These are phyloP conservation scores for Vespertilio murinus DNA, from an alignment of 2,797 vertebrate species.

Conservation along the genomic window DNA sequence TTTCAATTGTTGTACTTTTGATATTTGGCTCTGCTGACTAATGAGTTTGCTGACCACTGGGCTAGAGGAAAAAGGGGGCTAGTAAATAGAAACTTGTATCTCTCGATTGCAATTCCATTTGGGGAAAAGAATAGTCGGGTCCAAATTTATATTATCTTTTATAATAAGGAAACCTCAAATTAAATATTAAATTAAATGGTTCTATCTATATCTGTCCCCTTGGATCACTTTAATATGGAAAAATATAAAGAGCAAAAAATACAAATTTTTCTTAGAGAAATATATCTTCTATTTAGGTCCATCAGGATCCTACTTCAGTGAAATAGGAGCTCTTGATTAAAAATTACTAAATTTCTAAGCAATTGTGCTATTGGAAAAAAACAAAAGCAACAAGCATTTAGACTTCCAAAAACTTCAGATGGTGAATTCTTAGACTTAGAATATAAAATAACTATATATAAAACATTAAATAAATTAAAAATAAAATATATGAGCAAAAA, in stretches of 20 bases:
- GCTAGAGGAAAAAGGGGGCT: rapidly evolving
- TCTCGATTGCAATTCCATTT: background rate
- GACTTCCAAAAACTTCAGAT: background rate
- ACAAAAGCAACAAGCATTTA: background rate
- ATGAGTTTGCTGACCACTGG: no score
- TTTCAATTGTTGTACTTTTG: no score
- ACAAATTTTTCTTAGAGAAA: constrained; percentile 12
- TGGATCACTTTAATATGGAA: background rate
- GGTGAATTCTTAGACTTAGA: background rate
- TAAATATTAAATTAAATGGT: constrained; percentile 40
- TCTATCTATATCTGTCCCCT: background rate
- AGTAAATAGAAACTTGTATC: background rate
- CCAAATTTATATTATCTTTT: background rate
- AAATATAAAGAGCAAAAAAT: background rate
- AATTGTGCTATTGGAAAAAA: background rate
- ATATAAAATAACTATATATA: background rate
- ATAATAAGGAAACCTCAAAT: background rate
- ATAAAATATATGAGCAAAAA: constrained; percentile 14
- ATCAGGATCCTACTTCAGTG: background rate
- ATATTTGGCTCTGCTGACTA: no score
- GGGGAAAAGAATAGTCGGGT: background rate
- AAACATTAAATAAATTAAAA: constrained; percentile 51
- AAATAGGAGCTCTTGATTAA: constrained; percentile 35
- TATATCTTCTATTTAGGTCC: background rate
- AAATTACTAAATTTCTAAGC: constrained; percentile 31